phyloP scores from a whole-genome alignment of 2,888 invertebrate genomes.

The Spisula subtruncata region DNA sequence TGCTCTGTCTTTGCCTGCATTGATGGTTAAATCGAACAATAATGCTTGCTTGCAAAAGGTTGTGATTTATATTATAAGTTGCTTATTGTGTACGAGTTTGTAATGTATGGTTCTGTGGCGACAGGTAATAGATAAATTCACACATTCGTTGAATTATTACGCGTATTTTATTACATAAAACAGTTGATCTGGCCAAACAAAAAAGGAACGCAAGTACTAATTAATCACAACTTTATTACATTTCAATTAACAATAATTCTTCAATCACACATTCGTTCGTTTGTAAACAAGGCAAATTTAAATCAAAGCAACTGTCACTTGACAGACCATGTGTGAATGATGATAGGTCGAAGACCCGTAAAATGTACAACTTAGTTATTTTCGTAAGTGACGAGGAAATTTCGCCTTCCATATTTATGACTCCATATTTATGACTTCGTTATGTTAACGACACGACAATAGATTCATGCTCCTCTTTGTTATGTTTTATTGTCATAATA shows the following conservation, averaged over 20 bases:
- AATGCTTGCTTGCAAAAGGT: no score
- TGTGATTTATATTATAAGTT: no score
- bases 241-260: neutral
- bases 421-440: no score
- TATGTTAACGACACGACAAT: neutral
- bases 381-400: neutral
- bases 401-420: neutral
- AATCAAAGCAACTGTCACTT: no score
- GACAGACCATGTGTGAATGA: neutral
- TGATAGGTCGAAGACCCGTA: neutral
- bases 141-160: neutral
- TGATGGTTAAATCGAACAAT: no score
- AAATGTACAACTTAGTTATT: neutral
- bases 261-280: neutral
- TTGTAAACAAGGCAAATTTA: neutral
- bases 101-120: no score
- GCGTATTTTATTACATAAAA: neutral
- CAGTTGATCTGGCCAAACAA: neutral
- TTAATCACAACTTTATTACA: neutral
- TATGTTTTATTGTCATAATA: neutral
- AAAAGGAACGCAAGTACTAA: neutral
- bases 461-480: neutral
- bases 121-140: no score
- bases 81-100: no score
- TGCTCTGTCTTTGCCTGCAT: no score